A percentile compares a stretch with the other conserved stretches of the same genome.
Evolutionary conservation across 2,888 invertebrate genomes (phyloP).

Genomic region (Hoplodrina ambigua): DNA sequence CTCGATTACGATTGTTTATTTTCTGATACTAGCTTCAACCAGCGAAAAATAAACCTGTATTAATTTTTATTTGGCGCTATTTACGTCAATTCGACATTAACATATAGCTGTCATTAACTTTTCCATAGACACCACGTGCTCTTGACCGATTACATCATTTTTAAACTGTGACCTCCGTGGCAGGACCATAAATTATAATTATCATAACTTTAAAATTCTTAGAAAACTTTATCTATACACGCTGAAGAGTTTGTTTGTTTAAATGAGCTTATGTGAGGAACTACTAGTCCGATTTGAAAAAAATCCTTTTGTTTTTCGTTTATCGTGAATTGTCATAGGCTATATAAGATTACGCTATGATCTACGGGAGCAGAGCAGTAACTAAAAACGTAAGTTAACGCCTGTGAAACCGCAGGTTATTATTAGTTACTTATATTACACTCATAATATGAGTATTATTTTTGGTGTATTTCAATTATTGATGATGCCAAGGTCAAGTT

Average conservation of each 20-base stretch:
- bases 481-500: not conserved
- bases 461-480: not conserved
- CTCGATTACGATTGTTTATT: constrained; percentile 38
- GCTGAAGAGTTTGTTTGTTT: too few relatives aligned
- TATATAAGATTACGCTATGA: too few relatives aligned
- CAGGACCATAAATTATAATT: not conserved
- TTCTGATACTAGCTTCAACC: constrained; percentile 24
- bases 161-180: constrained; percentile 30
- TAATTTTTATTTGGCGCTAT: not conserved
- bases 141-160: constrained; percentile 32
- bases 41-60: not conserved
- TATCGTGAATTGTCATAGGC: too few relatives aligned
- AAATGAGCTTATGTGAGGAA: too few relatives aligned
- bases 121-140: constrained; percentile 26
- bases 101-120: constrained; percentile 24
- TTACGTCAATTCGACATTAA: constrained; percentile 39
- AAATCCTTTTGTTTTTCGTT: too few relatives aligned
- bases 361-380: too few relatives aligned
- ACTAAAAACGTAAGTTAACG: too few relatives aligned
- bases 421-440: not conserved
- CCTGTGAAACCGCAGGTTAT: too few relatives aligned
- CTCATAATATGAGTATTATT: not conserved
- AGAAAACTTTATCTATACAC: not conserved
- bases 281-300: too few relatives aligned
- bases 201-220: not conserved